Evolutionary conservation across 64 coral and sea anemone species (phyloP).

Genomic region (Anthopleura sola): DNA sequence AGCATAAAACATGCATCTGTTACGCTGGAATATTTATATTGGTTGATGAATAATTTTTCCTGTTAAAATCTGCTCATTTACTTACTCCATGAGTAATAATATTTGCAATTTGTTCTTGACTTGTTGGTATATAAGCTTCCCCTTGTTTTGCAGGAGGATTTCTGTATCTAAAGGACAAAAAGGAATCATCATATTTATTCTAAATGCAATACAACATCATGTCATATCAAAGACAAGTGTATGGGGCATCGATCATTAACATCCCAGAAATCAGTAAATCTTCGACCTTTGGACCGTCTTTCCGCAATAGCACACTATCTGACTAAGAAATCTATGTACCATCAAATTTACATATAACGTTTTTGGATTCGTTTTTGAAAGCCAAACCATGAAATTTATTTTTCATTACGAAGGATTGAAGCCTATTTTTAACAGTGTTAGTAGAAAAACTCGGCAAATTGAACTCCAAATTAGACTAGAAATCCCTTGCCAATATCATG

Average conservation of each 20-base stretch:
- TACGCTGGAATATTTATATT: neutral
- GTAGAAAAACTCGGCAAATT: no score
- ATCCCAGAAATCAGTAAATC: no score
- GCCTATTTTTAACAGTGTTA: no score
- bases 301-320: no score
- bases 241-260: no score
- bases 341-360: neutral
- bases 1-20: neutral
- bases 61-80: neutral
- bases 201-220: neutral
- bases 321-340: no score
- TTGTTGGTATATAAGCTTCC: constrained; percentile 87
- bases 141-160: constrained; percentile 72
- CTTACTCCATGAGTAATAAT: constrained; percentile 94
- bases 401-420: no score
- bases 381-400: neutral
- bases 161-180: constrained; percentile 53
- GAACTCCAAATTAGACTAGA: no score
- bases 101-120: constrained; percentile 81
- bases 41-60: neutral
- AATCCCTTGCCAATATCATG: no score
- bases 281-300: neutral
- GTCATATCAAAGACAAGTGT: no score
- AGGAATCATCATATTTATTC: neutral
- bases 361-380: neutral